phyloP scores from a whole-genome alignment of 2,797 vertebrate genomes.

The Aplochiton taeniatus region DNA sequence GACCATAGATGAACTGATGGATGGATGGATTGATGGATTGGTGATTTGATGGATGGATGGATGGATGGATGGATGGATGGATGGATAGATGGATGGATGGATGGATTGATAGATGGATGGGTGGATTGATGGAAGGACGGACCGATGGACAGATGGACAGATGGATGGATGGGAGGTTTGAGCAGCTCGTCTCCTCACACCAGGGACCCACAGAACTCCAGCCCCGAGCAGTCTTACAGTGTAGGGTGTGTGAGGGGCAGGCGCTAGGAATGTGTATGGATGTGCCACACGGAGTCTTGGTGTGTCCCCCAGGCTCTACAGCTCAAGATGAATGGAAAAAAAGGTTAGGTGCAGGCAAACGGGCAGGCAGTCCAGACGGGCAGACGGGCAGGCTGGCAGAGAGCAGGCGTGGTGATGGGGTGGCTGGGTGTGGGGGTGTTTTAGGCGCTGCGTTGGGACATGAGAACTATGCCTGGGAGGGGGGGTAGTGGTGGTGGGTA shows the following conservation, averaged over 20 bases:
- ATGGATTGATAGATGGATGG: no score
- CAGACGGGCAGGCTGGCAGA: slow-evolving; percentile 52
- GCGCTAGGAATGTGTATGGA: not conserved
- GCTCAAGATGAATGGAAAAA: slow-evolving; percentile 72
- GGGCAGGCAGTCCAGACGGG: slow-evolving; percentile 50
- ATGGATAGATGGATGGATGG: no score
- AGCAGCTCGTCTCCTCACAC: no score
- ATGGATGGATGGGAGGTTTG: no score
- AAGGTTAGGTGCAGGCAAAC: slow-evolving; percentile 61
- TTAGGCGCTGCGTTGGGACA: slow-evolving; percentile 74
- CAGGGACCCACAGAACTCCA: no score
- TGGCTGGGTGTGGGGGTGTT: slow-evolving; percentile 56
- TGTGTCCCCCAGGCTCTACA: slow-evolving; percentile 47
- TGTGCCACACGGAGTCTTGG: slow-evolving; percentile 58
- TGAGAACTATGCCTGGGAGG: slow-evolving; percentile 68
- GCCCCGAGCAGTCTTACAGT: no score
- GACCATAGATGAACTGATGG: not conserved
- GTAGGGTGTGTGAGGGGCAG: slow-evolving; percentile 34
- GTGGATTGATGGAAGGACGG: no score
- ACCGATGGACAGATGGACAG: no score
- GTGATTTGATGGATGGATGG: no score
- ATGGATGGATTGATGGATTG: no score
- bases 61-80: no score
- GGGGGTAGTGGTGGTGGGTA: slow-evolving; percentile 48
- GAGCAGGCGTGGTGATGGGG: slow-evolving; percentile 53